Conservation (phyloP, 2,888 invertebrate genomes). For the Lamellibrachia satsuma region DNA sequence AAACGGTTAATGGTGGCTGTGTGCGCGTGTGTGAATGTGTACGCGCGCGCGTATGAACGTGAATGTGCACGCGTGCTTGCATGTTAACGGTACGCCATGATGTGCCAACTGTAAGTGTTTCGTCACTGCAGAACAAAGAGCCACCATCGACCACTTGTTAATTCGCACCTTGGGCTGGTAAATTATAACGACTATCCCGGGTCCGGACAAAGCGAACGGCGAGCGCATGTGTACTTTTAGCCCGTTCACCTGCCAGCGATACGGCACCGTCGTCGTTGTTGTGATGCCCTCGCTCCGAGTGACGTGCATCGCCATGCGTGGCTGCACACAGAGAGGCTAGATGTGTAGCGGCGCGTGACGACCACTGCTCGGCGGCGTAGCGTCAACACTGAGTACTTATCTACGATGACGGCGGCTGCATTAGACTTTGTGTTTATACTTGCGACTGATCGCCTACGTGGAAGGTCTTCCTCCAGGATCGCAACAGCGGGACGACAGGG, state of each 20-base stretch:
- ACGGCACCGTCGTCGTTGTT: background rate
- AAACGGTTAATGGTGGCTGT: no score
- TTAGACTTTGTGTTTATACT: slow-evolving; percentile 6
- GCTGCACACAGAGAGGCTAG: background rate
- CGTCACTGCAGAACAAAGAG: background rate
- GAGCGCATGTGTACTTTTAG: background rate
- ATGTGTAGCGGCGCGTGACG: background rate
- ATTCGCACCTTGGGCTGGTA: background rate
- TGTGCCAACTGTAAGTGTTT: background rate
- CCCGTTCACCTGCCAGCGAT: background rate
- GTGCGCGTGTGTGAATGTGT: no score
- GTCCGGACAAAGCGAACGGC: background rate
- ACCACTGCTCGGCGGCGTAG: background rate
- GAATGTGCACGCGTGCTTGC: background rate
- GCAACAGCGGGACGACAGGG: background rate
- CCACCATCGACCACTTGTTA: background rate
- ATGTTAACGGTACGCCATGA: background rate
- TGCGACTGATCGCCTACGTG: background rate
- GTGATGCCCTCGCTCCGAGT: background rate
- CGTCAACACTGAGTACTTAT: background rate
- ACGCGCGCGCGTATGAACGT: no score
- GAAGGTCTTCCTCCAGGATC: background rate
- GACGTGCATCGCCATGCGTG: background rate
- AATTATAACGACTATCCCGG: background rate
- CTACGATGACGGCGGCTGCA: background rate